Evolutionary conservation across 2,888 invertebrate genomes (phyloP), one percentile per base, ranked within the genome.

Genomic region (Pimpla rufipes): DNA sequence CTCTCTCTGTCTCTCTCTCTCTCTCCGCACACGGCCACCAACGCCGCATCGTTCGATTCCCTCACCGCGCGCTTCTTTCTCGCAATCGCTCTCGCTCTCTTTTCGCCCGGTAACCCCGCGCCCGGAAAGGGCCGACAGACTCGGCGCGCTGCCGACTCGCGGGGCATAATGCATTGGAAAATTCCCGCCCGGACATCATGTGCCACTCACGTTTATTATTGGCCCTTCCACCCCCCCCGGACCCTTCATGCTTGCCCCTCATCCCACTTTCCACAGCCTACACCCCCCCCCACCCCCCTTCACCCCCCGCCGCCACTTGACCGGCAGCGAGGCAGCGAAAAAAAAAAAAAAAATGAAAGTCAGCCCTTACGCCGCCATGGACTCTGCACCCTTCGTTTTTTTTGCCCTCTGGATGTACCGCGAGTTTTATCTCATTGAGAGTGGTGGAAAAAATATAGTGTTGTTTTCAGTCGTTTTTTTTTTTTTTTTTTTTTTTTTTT

Each of bases 161-260:
- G 68, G 79, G 78, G 73, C 80, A 87, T 88, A 88, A 89, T 89
- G 87, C 87, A 85, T 88, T 80, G 87, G 86, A 86, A 87, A 90
- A 89, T 87, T 89, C 79, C n/a, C 82, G 85, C 85, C 85, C 85
- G 86, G 85, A 87, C 86, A 84, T 64, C 55, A 57, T 70, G 76
- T 81, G 52, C 68, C 83, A 83, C 83, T 83, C 83, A 55, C 77
- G 74, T 80, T 83, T 80, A 83, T 83, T 83, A 83, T 83, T 83
- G 83, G 77, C 68, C 74, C 83, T 68, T 68, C 71, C n/a, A n/a
- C n/a, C n/a, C n/a, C n/a, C n/a, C 59, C 68, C 55, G 35, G 18
- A 79, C 67, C 73, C 73, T 73, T 47, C 73, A 11, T 37, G 16
- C n/a, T n/a, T 13, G 10, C 55, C 55, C 13, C 55, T 21, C 55